Conservation (phyloP, 92 coral and sea anemone species). For the Phenganax stokvisi region DNA sequence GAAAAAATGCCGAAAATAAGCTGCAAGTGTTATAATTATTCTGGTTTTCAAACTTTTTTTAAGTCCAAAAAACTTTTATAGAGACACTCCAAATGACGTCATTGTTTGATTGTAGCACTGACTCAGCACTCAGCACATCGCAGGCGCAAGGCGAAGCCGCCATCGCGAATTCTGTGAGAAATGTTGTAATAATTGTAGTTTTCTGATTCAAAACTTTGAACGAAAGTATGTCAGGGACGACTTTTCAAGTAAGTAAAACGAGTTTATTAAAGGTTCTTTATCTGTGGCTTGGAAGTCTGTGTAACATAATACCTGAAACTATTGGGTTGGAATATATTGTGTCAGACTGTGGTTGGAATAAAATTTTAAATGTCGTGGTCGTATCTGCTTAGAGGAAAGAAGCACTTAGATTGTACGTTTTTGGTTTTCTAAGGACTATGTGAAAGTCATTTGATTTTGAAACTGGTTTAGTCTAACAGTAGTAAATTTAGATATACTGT, state of each 20-base stretch:
- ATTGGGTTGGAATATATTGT: too few species aligned
- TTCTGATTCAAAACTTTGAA: background rate
- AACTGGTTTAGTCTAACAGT: too few species aligned
- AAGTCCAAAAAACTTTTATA: background rate
- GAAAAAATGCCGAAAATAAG: background rate
- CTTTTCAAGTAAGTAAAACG: slow-evolving; percentile 56
- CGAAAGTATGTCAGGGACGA: slow-evolving; percentile 54
- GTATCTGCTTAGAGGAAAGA: too few species aligned
- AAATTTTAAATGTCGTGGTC: too few species aligned
- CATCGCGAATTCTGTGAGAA: slow-evolving; percentile 4
- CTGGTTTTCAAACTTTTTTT: background rate
- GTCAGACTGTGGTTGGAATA: too few species aligned
- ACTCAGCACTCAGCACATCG: background rate
- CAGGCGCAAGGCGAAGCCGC: slow-evolving; percentile 24
- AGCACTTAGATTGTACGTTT: too few species aligned
- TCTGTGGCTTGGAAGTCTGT: too few species aligned
- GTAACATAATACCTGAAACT: too few species aligned
- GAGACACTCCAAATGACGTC: slow-evolving; percentile 17
- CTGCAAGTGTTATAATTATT: background rate
- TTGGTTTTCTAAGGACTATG: too few species aligned
- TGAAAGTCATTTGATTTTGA: too few species aligned
- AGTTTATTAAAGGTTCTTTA: background rate
- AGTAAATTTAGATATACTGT: too few species aligned
- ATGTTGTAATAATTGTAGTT: background rate
- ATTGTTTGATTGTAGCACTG: slow-evolving; percentile 17